Conservation (phyloP, 1,140 invertebrate genomes). For the Chironomus striatipennis region DNA sequence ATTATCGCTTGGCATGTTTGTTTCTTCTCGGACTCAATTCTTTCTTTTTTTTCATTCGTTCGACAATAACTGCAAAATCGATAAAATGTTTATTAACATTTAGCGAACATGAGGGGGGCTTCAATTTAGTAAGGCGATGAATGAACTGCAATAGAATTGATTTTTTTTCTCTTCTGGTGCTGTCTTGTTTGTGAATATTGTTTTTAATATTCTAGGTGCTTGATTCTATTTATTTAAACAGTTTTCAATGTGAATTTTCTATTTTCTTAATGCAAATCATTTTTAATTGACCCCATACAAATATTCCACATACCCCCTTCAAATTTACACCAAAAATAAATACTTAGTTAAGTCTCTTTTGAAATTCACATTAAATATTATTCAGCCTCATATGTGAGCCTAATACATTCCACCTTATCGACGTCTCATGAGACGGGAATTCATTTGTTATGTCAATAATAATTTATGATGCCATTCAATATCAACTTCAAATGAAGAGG, state of each 20-base stretch:
- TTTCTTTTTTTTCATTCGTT: not conserved
- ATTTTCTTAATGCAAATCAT: no score
- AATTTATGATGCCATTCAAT: slow-evolving; percentile 19
- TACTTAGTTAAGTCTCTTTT: not conserved
- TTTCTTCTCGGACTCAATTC: no score
- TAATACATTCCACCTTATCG: not conserved
- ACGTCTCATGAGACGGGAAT: not conserved
- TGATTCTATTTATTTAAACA: no score
- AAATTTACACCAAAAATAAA: not conserved
- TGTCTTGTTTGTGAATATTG: no score
- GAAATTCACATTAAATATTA: not conserved
- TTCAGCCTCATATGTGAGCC: not conserved
- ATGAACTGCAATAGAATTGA: no score
- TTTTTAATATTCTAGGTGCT: no score
- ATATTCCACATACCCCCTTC: no score
- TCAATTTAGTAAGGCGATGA: no score
- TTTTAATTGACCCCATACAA: no score
- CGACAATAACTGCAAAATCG: not conserved
- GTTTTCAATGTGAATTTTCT: no score
- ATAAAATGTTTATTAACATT: slow-evolving; percentile 15
- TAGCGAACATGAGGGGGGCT: not conserved
- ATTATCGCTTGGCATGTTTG: not conserved
- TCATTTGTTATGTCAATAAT: slow-evolving; percentile 21
- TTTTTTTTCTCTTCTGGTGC: no score
- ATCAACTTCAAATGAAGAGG: slow-evolving; percentile 3